Base-by-base conservation (phyloP, 2,797 vertebrate species). In the Yasuhikotakia modesta region DNA sequence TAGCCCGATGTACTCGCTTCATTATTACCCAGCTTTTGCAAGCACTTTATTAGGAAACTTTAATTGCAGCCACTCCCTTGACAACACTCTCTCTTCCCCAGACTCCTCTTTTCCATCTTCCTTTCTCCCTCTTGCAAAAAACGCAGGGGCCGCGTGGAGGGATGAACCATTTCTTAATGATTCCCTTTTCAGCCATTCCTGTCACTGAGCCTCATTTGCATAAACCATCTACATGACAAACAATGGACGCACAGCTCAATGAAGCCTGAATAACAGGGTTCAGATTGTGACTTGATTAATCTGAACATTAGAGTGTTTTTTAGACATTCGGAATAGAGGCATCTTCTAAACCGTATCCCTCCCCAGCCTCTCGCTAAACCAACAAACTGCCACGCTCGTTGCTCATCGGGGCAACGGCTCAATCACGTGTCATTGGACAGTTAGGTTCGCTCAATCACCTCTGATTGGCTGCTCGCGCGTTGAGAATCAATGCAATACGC, bases 241-340 rank as follows among this genome's bases (percentile, higher is more conserved):
- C 85, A 87, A 86, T 85, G 81, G 84, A 83, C 78, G 58, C 82
- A 83, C 84, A 85, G 85, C 81, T 87, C 87, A 87, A 79, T 87
- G 93, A 91, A 92, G 91, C 86, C 83, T 90, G 90, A 93, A 93
- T 91, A 90, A 88, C 85, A 90, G 89, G 86, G 87, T 91, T 91
- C 86, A 87, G 85, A 88, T 81, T 70, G 32, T 71, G 76, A 79
- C 76, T 84, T 88, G 86, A 88, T 86, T 87, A 86, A 88, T 87
- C 73, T 74, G 71, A 86, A 81, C 81, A 86, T 83, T 86, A 88
- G 67, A 76, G 85, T 21, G 78, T 63, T 77, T 85, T 83, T 87
- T 82, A 78, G 76, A 84, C 81, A 81, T 79, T 67, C 53, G 43
- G 17, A 66, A 81, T 75, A 74, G 61, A 81, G 72, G 27, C 66